phyloP scores from a whole-genome alignment of 2,113 vertebrate genomes.

The Elanoides forficatus region DNA sequence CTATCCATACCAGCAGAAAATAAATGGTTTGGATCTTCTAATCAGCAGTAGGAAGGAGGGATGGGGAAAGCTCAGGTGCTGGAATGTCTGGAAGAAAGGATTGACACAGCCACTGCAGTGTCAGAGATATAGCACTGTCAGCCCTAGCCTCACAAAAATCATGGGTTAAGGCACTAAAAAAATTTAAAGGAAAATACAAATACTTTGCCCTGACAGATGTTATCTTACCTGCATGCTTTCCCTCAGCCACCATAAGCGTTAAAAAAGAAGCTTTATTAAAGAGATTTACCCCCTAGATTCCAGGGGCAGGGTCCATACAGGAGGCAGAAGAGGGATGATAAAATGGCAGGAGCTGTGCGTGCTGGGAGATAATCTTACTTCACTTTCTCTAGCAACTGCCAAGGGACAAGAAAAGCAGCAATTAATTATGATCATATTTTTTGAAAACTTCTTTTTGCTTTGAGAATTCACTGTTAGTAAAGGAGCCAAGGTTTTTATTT shows the following conservation, averaged over 20 bases:
- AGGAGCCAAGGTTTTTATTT: not conserved
- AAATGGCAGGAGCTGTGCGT: not conserved
- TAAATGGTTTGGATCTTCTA: not conserved
- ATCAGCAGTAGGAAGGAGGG: not conserved
- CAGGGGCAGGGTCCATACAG: not conserved
- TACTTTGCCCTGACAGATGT: not conserved
- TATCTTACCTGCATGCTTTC: not conserved
- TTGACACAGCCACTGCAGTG: not conserved
- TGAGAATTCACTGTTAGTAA: not conserved
- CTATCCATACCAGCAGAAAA: not conserved
- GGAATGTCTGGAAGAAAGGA: not conserved
- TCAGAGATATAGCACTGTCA: not conserved
- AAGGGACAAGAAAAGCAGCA: slow-evolving; percentile 1
- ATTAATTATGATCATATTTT: slow-evolving; percentile 3
- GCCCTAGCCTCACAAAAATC: not conserved
- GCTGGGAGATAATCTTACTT: not conserved
- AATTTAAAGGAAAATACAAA: not conserved
- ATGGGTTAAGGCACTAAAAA: not conserved
- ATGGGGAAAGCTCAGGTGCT: not conserved
- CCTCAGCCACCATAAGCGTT: not conserved
- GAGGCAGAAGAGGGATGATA: not conserved
- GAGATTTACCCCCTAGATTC: not conserved
- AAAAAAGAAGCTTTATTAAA: not conserved
- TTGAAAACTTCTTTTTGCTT: not conserved
- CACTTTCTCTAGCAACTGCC: not conserved